Evolutionary conservation across 1,140 invertebrate genomes (phyloP), one percentile per base, ranked within the genome.

Genomic region (Anthonomus grandis): DNA sequence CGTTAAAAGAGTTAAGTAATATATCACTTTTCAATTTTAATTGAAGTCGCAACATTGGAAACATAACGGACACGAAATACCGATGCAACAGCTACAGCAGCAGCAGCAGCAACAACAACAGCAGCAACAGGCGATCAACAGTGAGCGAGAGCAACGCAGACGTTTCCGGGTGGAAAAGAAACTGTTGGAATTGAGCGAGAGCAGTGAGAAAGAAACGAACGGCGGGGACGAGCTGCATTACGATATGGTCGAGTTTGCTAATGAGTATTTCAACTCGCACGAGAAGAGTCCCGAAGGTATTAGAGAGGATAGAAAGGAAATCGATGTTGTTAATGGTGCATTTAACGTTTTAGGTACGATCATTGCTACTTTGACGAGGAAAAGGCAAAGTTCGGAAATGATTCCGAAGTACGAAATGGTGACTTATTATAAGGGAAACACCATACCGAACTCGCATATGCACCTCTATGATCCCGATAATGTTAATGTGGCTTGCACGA

Each of bases 391-490:
- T 25, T 79, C 84, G 59, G 91, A 94, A 70, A 78, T 87, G 46
- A 79, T 95, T 22, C 87, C 89, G 0, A 94, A 95, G 68, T 88
- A 91, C 66, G 93, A 97, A 72, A 95, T 98, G 91, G 84, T 96
- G 1, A 86, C 84, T 0, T 96, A 87, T 74, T 90, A 90, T 62
- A 91, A 93, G 71, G 87, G 84, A 21, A 89, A 86, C 47, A 84
- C 85, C 34, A 97, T 97, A 65, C 90, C 93, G 1, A 95, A 90
- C 52, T 96, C 93, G 0, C 93, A 97, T 74, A 89, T 96, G 68
- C 91, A 95, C 66, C 85, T 98, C 78, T 94, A 94, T 73, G 94
- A 97, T 77, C 91, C 93, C 0, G 93, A 97, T 66, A 96, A 96
- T 70, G 85, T 95, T 13, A 86, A 87, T 37, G 80, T 95, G 1